A percentile compares a stretch with the other conserved stretches of the same genome.
These are phyloP conservation scores for Diorhabda carinulata DNA, from an alignment of 1,140 invertebrate genomes.

Conservation along the genomic window DNA sequence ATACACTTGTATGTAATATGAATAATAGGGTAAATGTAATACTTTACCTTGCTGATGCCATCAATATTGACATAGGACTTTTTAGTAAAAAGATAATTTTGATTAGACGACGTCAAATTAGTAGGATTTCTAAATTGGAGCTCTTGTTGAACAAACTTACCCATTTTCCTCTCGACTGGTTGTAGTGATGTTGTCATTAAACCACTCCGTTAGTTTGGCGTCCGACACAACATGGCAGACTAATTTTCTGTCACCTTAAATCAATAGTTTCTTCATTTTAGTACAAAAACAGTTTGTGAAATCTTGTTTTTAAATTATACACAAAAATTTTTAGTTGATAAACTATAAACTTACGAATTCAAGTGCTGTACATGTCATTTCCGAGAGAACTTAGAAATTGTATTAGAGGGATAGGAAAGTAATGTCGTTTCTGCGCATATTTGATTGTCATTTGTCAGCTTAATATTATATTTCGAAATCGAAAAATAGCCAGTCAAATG, in stretches of 20 bases:
- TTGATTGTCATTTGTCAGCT: no score
- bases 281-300: no score
- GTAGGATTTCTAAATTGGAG: neutral
- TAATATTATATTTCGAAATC: no score
- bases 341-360: no score
- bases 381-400: no score
- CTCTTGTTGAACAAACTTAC: constrained; percentile 50
- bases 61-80: constrained; percentile 77
- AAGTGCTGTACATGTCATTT: no score
- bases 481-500: no score
- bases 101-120: constrained; percentile 14
- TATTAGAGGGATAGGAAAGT: no score
- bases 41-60: constrained; percentile 81
- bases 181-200: constrained; percentile 67
- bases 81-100: constrained; percentile 33
- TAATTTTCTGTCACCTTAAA: constrained; percentile 69
- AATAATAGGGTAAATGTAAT: constrained; percentile 32
- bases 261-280: constrained; percentile 3
- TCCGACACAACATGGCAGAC: constrained; percentile 82
- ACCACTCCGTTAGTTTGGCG: constrained; percentile 80
- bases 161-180: constrained; percentile 66
- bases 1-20: no score
- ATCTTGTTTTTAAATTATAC: no score
- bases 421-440: no score
- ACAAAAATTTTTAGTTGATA: no score